Percentiles rank a stretch among this genome's conserved stretches.
Conservation (phyloP, 1,140 invertebrate genomes). For the Coptotermes formosanus region DNA sequence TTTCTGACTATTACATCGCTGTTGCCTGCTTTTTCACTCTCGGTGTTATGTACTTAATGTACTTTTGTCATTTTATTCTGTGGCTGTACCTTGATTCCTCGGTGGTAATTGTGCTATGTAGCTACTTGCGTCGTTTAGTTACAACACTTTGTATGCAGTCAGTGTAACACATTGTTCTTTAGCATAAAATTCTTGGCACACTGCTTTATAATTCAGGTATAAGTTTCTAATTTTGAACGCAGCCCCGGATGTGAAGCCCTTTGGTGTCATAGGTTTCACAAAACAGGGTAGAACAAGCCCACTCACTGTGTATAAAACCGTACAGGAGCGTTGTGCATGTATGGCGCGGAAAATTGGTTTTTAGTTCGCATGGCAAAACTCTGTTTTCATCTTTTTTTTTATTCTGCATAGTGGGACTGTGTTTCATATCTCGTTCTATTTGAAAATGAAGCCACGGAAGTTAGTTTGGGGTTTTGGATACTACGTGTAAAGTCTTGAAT, state of each 20-base stretch:
- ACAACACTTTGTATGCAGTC: too few species aligned
- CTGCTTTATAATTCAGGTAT: not conserved
- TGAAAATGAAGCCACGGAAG: not conserved
- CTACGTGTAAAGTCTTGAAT: not conserved
- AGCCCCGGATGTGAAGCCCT: not conserved
- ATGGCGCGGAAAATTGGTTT: constrained; percentile 11
- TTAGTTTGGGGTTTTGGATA: not conserved
- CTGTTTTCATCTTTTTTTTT: not conserved
- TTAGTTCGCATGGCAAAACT: constrained; percentile 7
- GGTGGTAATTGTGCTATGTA: too few species aligned
- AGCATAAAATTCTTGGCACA: not conserved
- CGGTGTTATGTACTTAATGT: too few species aligned
- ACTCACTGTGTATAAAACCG: not conserved
- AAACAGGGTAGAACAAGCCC: not conserved
- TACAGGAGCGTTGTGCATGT: constrained; percentile 7
- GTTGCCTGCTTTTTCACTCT: too few species aligned
- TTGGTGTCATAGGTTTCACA: not conserved
- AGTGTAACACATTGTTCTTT: not conserved
- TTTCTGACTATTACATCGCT: too few species aligned
- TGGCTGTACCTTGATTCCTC: too few species aligned
- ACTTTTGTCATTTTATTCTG: too few species aligned
- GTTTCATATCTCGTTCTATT: constrained; percentile 2
- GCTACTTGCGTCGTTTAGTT: too few species aligned
- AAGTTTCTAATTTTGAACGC: not conserved
- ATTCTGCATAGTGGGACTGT: constrained; percentile 4